Percentiles rank a stretch among this genome's conserved stretches.
Evolutionary conservation across 1,140 invertebrate species (phyloP).

Genomic region (Acromyrmex echinatior): DNA sequence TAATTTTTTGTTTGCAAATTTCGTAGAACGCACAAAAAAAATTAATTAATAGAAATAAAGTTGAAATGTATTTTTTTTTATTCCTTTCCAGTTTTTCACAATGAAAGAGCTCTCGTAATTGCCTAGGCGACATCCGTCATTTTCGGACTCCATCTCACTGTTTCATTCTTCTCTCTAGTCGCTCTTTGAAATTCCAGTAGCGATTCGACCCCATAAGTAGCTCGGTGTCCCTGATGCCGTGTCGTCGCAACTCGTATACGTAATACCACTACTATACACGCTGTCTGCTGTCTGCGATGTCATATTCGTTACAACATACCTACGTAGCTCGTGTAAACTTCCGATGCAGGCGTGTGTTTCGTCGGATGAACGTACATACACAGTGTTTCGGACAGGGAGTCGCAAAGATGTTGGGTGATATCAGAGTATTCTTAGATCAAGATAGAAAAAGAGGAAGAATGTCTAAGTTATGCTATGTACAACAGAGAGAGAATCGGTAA

Average conservation of each 20-base stretch:
- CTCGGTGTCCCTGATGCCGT: constrained; percentile 29
- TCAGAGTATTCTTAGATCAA: background rate
- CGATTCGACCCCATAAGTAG: constrained; percentile 42
- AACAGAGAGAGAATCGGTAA: no score
- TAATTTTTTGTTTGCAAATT: background rate
- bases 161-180: background rate
- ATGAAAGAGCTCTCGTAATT: constrained; percentile 44
- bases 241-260: constrained; percentile 30
- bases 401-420: background rate
- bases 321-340: constrained; percentile 18
- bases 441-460: background rate
- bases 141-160: background rate
- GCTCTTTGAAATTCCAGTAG: constrained; percentile 47
- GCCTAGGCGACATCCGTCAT: constrained; percentile 12
- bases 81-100: background rate
- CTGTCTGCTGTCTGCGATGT: constrained; percentile 39
- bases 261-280: constrained; percentile 33
- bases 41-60: no score
- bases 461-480: no score
- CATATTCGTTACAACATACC: constrained; percentile 44
- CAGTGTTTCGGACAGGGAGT: background rate
- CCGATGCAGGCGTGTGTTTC: constrained; percentile 7
- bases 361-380: background rate
- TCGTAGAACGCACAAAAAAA: background rate
- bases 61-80: constrained; percentile 6